A percentile compares a stretch with the other conserved stretches of the same genome.
Evolutionary conservation across 2,888 invertebrate genomes (phyloP).

Genomic region (Coremacera marginata): DNA sequence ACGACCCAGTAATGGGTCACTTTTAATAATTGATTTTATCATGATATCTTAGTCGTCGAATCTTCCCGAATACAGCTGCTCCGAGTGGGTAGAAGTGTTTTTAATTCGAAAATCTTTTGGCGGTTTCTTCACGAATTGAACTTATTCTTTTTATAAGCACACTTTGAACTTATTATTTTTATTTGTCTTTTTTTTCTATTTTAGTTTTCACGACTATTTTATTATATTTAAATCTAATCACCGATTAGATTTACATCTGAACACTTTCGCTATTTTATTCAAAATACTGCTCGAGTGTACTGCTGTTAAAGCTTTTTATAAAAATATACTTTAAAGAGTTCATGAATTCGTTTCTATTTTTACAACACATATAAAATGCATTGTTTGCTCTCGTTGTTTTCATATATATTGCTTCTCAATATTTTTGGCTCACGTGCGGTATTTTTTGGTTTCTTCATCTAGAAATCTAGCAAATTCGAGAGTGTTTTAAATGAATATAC

Average conservation of each 20-base stretch:
- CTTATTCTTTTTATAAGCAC: too few species aligned
- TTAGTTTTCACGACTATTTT: too few species aligned
- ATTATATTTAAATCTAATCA: not conserved
- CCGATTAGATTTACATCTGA: not conserved
- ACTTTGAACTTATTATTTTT: not conserved
- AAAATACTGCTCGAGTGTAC: not conserved
- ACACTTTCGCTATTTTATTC: not conserved
- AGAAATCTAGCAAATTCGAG: not conserved
- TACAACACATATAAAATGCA: not conserved
- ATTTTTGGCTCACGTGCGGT: not conserved
- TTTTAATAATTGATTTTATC: constrained; percentile 63
- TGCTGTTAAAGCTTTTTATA: not conserved
- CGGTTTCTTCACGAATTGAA: not conserved
- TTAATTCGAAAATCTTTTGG: constrained; percentile 49
- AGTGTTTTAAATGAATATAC: too few species aligned
- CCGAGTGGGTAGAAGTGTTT: constrained; percentile 39
- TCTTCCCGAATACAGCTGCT: not conserved
- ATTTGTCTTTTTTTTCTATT: not conserved
- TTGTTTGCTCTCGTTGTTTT: not conserved
- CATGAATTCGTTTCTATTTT: not conserved
- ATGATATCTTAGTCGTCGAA: constrained; percentile 46
- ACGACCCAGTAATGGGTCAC: constrained; percentile 77
- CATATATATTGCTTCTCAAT: not conserved
- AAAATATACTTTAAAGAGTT: not conserved
- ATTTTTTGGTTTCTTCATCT: not conserved